Evolutionary conservation across 2,797 vertebrate genomes (phyloP).

Genomic region (Arnoldichthys spilopterus): DNA sequence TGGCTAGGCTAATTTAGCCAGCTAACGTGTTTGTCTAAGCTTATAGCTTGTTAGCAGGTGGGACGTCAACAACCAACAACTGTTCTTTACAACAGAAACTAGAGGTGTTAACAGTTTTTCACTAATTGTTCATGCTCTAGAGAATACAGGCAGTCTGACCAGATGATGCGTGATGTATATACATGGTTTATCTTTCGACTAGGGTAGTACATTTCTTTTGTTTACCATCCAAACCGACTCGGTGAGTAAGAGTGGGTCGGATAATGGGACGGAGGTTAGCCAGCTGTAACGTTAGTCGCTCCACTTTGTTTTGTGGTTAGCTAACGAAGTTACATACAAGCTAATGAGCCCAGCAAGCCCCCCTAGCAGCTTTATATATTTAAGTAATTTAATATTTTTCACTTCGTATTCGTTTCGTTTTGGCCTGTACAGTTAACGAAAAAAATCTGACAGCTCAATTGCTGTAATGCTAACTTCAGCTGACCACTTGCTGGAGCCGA

Average conservation of each 20-base stretch:
- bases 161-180: background rate
- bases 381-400: no score
- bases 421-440: no score
- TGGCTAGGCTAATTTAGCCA: slow-evolving; percentile 50
- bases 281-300: background rate
- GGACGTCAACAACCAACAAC: slow-evolving; percentile 38
- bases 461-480: background rate
- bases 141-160: background rate
- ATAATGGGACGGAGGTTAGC: background rate
- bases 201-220: background rate
- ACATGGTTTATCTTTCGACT: background rate
- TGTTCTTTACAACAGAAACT: slow-evolving; percentile 35
- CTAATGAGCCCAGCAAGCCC: background rate
- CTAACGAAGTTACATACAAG: background rate
- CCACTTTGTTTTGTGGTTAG: background rate
- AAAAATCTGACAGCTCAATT: background rate
- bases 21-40: slow-evolving; percentile 21
- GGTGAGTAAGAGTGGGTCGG: background rate
- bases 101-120: no score
- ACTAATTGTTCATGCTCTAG: background rate
- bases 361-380: background rate
- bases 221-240: background rate
- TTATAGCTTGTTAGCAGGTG: slow-evolving; percentile 9
- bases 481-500: background rate
- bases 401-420: no score